These are phyloP conservation scores for Cepaea nemoralis DNA, from an alignment of 1,140 invertebrate genomes.

Conservation along the genomic window DNA sequence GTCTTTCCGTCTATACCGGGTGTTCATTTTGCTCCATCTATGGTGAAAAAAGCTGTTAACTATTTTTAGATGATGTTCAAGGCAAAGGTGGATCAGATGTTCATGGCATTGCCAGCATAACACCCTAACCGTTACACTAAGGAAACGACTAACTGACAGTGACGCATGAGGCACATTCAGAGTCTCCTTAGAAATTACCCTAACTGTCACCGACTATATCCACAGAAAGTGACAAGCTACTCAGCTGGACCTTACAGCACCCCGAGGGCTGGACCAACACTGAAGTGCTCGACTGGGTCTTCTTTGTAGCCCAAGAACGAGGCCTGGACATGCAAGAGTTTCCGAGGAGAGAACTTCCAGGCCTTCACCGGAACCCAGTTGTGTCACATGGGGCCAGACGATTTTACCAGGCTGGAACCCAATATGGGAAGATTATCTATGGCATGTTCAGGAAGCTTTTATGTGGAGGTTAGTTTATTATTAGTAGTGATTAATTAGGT, in stretches of 20 bases:
- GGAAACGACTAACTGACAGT: too few species aligned
- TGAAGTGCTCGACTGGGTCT: constrained; percentile 65
- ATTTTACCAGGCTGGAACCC: constrained; percentile 58
- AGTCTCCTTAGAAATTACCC: too few species aligned
- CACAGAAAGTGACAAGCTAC: constrained; percentile 34
- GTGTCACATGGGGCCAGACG: constrained; percentile 58
- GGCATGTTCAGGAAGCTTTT: constrained; percentile 52
- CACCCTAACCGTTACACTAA: too few species aligned
- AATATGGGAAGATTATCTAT: constrained; percentile 60
- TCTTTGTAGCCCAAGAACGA: constrained; percentile 54
- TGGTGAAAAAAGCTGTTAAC: too few species aligned
- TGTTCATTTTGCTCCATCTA: too few species aligned
- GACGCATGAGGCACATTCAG: too few species aligned
- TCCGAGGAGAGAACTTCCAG: constrained; percentile 65
- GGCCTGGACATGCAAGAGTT: constrained; percentile 54
- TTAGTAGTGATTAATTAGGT: too few species aligned
- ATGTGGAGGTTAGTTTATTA: constrained; percentile 17
- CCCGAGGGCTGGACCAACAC: constrained; percentile 59
- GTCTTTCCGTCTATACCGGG: too few species aligned
- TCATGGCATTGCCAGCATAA: too few species aligned
- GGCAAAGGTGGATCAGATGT: too few species aligned
- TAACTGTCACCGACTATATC: neutral
- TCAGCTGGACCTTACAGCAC: constrained; percentile 58
- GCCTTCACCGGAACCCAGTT: constrained; percentile 58
- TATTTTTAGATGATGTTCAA: too few species aligned